Evolutionary conservation across 2,888 invertebrate genomes (phyloP), one percentile per base, ranked within the genome.

Genomic region (Dasysyrphus albostriatus): DNA sequence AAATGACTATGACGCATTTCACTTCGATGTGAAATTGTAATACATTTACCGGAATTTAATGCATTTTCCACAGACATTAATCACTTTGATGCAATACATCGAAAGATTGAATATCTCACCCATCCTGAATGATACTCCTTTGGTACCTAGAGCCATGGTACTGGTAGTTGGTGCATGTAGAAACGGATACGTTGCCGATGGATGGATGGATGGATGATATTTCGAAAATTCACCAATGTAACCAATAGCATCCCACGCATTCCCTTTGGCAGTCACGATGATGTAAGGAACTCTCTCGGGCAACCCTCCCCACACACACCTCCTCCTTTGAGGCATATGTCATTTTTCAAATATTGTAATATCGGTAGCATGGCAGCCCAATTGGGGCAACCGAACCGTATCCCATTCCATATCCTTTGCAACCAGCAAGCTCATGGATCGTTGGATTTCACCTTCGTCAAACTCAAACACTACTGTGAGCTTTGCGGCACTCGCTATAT

Each of bases 1-100:
- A 39, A 42, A 76, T 81, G 84, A 76, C 76, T 76, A 80, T 80
- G 85, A 85, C 77, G 85, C 81, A 81, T 85, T 69, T 69, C 83
- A 78, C 82, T 79, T 89, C 88, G 89, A 90, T 89, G 89, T 89
- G 90, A 91, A 91, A 91, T 91, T 91, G 91, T 92, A 92, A 91
- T 91, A 91, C 92, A 92, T 92, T 91, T 91, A 91, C 91, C 91
- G 90, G 91, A 91, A 91, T 92, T 91, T 91, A 91, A 92, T 92
- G 92, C 92, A 92, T 91, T 91, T 92, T 91, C 91, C 91, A 91
- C 91, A 91, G 90, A 91, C 91, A 91, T 91, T 91, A 91, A 92
- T 91, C 91, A 91, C 92, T 91, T 90, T 91, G 91, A 91, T 90
- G 91, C 87, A 87, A 83, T 82, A 88, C 88, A 88, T 88, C 81